Evolutionary conservation across 2,888 invertebrate genomes (phyloP), one percentile per base, ranked within the genome.

Genomic region (Drosophila fulvimacula): DNA sequence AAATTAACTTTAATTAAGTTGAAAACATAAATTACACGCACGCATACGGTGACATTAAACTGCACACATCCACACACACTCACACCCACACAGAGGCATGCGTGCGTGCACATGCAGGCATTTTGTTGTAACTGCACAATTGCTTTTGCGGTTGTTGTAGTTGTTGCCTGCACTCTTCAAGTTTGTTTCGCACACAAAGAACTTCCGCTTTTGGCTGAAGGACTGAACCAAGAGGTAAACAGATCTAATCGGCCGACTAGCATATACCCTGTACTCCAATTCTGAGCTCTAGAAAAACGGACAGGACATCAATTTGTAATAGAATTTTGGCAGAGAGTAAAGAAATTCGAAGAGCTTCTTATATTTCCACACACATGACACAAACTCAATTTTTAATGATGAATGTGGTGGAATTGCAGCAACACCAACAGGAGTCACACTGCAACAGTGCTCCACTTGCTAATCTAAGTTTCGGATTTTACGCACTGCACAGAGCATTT

Each of bases 1-100:
- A 81, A 89, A 90, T 89, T 85, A 87, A 88, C 90, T 90, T 90
- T 88, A 88, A 88, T 88, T 87, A 90, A 87, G 87, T 88, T 87
- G 85, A 84, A 88, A 87, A 87, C 85, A 90, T 86, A 88, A 86
- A 89, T 86, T 80, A 83, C 88, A 80, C 64, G 73, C 83, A 88
- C 76, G 65, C 76, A 75, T 44, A 59, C 65, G 44, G 61, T 48
- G 58, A 55, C 87, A 81, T 84, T 77, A 69, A 83, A 81, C 66
- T 73, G 70, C 77, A 65, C 66, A 61, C 61, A 36, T 58, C 13
- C 44, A 2, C 63, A 61, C 63, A 32, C 68, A 46, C 53, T 19
- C 36, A 30, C 63, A 42, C 55, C 17, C 36, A 30, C 60, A 42
- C 53, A 42, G 34, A 46, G 41, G 59, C 34, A 48, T 42, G 48